A percentile compares a stretch with the other conserved stretches of the same genome.
Conservation (phyloP, 2,888 invertebrate species). For the Macropis europaea region DNA sequence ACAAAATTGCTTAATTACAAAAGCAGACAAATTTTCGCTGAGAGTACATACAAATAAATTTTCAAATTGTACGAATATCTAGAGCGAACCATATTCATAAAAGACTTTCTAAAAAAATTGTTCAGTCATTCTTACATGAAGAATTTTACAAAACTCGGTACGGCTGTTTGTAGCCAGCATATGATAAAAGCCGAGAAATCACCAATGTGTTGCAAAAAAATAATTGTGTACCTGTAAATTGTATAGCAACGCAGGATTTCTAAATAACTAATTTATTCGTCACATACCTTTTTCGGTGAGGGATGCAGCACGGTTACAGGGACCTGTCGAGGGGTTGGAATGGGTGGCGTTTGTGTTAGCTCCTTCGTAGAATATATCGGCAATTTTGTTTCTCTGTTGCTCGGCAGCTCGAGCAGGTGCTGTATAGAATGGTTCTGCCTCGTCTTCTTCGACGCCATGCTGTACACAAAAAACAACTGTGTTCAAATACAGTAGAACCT, state of each 20-base stretch:
- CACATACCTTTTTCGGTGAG: slow-evolving; percentile 80
- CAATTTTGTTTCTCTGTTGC: slow-evolving; percentile 77
- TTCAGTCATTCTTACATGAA: no score
- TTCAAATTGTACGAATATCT: no score
- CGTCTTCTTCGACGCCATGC: slow-evolving; percentile 80
- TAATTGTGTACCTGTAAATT: background rate
- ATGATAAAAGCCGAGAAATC: background rate
- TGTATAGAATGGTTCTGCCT: slow-evolving; percentile 82
- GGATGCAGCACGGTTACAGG: slow-evolving; percentile 76
- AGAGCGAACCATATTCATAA: no score
- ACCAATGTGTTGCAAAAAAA: background rate
- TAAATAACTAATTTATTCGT: slow-evolving; percentile 31
- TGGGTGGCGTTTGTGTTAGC: slow-evolving; percentile 64
- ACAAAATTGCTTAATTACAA: no score
- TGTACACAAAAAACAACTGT: slow-evolving; percentile 43
- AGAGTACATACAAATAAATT: no score
- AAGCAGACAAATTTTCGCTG: no score
- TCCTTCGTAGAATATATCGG: slow-evolving; percentile 66
- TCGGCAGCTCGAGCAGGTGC: slow-evolving; percentile 81
- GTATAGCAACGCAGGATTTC: slow-evolving; percentile 27
- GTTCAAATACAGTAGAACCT: background rate
- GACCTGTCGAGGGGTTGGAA: slow-evolving; percentile 73
- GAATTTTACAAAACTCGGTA: no score
- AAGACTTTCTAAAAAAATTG: no score
- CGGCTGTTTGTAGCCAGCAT: no score